These are phyloP conservation scores for Eristalinus aeneus DNA, from an alignment of 2,888 invertebrate species.

Conservation along the genomic window DNA sequence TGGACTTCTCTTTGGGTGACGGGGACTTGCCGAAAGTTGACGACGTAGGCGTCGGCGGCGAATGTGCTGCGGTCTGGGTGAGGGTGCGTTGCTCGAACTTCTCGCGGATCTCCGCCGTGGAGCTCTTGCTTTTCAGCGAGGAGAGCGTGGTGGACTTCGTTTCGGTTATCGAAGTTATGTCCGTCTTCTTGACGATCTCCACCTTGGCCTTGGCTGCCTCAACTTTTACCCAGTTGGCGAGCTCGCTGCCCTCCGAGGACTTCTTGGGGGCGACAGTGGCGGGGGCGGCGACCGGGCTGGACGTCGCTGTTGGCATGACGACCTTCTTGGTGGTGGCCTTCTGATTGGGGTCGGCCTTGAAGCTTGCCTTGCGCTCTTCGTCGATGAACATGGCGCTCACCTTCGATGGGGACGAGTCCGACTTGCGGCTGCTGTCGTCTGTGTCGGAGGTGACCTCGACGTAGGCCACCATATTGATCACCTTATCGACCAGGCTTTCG, in stretches of 20 bases:
- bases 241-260: conserved; percentile 72
- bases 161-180: conserved; percentile 49
- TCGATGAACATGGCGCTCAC: conserved; percentile 81
- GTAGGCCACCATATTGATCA: conserved; percentile 80
- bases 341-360: conserved; percentile 78
- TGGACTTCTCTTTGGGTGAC: conserved; percentile 63
- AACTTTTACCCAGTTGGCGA: conserved; percentile 77
- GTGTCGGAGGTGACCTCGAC: conserved; percentile 80
- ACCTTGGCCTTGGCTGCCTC: conserved; percentile 75
- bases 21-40: conserved; percentile 57
- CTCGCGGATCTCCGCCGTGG: conserved; percentile 79
- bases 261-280: conserved; percentile 52
- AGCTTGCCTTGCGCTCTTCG: conserved; percentile 80
- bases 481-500: conserved; percentile 79
- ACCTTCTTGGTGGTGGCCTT: conserved; percentile 73
- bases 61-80: conserved; percentile 62
- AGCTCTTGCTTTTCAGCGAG: conserved; percentile 71
- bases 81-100: conserved; percentile 78
- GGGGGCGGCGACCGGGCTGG: conserved; percentile 12
- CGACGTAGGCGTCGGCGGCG: conserved; percentile 14
- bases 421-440: conserved; percentile 80
- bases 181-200: conserved; percentile 72
- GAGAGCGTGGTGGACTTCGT: conserved; percentile 63
- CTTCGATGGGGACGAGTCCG: conserved; percentile 79
- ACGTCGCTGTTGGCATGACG: conserved; percentile 48